Evolutionary conservation across 2,888 invertebrate genomes (phyloP).

Genomic region (Notodonta dromedarius): DNA sequence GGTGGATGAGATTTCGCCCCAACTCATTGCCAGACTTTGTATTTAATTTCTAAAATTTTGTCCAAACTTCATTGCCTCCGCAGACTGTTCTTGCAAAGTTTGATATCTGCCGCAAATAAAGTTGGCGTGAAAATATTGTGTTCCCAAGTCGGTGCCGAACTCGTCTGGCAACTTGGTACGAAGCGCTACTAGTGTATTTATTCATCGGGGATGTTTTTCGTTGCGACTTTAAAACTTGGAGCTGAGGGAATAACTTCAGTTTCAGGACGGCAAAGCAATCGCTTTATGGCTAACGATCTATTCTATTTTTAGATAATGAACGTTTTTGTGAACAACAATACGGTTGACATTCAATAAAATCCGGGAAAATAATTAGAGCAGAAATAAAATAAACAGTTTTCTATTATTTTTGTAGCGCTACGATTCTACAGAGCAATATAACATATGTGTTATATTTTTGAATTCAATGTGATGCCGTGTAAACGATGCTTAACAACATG

Average conservation of each 20-base stretch:
- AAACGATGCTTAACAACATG: too few relatives aligned
- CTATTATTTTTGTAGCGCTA: too few relatives aligned
- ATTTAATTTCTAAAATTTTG: conserved; percentile 54
- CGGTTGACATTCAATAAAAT: not conserved
- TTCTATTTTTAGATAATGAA: not conserved
- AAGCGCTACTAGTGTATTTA: conserved; percentile 1
- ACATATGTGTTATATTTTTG: too few relatives aligned
- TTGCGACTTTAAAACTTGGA: not conserved
- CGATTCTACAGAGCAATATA: too few relatives aligned
- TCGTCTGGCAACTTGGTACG: conserved; percentile 2
- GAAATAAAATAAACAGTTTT: too few relatives aligned
- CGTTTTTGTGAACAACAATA: not conserved
- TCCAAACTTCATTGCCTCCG: conserved; percentile 57
- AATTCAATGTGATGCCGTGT: too few relatives aligned
- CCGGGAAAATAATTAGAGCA: too few relatives aligned
- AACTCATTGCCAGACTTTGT: conserved; percentile 42
- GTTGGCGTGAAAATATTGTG: conserved; percentile 56
- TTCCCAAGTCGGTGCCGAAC: conserved; percentile 45
- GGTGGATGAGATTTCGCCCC: conserved; percentile 51
- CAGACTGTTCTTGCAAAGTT: conserved; percentile 60
- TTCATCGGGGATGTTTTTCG: conserved; percentile 3
- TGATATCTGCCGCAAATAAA: conserved; percentile 53
- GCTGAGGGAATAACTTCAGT: not conserved
- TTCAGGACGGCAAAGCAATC: not conserved
- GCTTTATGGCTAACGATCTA: not conserved